phyloP scores from a whole-genome alignment of 2,797 vertebrate species.

The Cirrhinus mrigala region DNA sequence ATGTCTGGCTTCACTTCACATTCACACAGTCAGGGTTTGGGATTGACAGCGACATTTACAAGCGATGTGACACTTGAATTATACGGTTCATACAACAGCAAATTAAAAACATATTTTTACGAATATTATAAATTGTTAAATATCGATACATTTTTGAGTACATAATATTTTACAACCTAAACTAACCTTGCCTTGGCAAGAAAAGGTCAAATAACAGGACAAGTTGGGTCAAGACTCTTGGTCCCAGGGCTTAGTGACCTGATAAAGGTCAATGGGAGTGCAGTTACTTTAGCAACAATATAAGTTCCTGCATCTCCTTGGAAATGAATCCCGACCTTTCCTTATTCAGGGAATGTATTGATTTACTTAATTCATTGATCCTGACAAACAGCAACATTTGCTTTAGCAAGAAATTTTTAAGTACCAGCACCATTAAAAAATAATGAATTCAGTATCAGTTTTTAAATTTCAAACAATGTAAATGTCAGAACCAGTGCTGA shows the following conservation, averaged over 20 bases:
- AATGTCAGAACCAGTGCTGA: background rate
- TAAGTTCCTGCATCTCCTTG: background rate
- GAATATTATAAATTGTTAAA: background rate
- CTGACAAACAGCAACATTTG: background rate
- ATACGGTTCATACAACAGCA: background rate
- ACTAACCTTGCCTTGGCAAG: background rate
- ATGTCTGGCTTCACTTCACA: conserved; percentile 3
- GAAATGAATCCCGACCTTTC: background rate
- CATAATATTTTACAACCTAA: background rate
- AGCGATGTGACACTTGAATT: background rate
- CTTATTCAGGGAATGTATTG: background rate
- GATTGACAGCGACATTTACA: background rate
- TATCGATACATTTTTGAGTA: background rate
- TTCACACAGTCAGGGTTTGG: background rate
- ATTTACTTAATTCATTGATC: background rate
- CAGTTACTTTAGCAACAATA: background rate
- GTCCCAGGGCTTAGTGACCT: background rate
- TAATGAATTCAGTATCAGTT: too few relatives aligned
- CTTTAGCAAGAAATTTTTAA: background rate
- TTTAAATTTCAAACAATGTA: too few relatives aligned
- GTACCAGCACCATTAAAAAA: background rate
- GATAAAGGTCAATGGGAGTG: conserved; percentile 2
- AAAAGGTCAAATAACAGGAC: background rate
- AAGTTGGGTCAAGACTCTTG: background rate
- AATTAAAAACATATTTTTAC: background rate